phyloP scores from a whole-genome alignment of 2,113 vertebrate genomes.

The Baryphthengus martii region DNA sequence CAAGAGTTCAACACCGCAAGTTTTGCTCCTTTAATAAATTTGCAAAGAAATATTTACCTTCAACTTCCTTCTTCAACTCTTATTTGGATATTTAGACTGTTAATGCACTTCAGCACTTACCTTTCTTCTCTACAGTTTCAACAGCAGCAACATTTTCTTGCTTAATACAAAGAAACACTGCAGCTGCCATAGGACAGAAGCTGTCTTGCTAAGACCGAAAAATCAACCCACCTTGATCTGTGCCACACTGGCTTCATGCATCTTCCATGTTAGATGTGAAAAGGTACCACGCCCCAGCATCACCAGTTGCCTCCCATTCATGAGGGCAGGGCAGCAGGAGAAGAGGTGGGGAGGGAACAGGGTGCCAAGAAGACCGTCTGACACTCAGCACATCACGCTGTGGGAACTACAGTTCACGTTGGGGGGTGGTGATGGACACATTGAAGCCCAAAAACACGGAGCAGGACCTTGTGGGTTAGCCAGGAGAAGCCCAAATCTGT shows the following conservation, averaged over 20 bases:
- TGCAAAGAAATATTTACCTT: neutral
- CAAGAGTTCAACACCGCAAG: neutral
- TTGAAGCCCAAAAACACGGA: neutral
- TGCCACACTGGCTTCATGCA: neutral
- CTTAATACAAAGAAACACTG: neutral
- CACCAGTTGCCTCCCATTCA: rapidly evolving
- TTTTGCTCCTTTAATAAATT: neutral
- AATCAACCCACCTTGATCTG: neutral
- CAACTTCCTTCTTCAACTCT: neutral
- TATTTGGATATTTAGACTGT: neutral
- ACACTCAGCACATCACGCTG: rapidly evolving
- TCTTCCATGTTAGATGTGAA: neutral
- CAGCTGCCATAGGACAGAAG: neutral
- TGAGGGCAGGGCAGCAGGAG: too few species aligned
- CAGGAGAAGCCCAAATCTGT: neutral
- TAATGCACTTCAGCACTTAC: neutral
- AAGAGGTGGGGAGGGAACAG: neutral
- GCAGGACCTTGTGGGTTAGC: rapidly evolving
- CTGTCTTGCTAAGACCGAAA: neutral
- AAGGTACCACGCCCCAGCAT: neutral
- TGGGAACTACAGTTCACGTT: neutral
- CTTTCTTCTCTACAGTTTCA: neutral
- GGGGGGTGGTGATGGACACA: too few species aligned
- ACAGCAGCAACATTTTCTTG: neutral
- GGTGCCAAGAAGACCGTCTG: neutral